A percentile compares a stretch with the other conserved stretches of the same genome.
These are phyloP conservation scores for Pyrrhosoma nymphula DNA, from an alignment of 2,888 invertebrate species.

Conservation along the genomic window DNA sequence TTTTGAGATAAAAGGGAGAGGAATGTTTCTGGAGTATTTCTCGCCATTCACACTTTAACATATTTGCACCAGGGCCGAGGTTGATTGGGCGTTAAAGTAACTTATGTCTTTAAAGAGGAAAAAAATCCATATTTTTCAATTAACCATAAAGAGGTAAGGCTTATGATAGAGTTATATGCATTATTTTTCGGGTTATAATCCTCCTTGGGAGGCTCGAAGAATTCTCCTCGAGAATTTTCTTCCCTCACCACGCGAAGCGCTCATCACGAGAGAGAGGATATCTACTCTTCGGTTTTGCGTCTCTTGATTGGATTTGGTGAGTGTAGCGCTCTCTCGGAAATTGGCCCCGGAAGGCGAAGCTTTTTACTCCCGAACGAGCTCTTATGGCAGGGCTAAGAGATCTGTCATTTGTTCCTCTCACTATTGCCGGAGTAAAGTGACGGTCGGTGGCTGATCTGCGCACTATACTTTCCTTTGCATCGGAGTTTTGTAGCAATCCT, in stretches of 20 bases:
- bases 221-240: neutral
- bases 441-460: too few species aligned
- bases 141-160: neutral
- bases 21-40: too few species aligned
- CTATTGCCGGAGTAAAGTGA: too few species aligned
- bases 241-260: neutral
- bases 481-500: too few species aligned
- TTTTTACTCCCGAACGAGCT: neutral
- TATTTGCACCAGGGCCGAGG: neutral
- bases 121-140: neutral
- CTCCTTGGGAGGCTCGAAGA: neutral
- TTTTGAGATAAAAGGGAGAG: too few species aligned
- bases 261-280: neutral
- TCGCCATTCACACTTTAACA: too few species aligned
- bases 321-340: neutral
- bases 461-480: too few species aligned
- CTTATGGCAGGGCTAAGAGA: too few species aligned
- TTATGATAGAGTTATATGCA: neutral
- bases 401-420: too few species aligned
- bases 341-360: neutral
- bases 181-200: neutral
- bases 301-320: constrained; percentile 16
- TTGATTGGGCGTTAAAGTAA: neutral
- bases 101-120: neutral
- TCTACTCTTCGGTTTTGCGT: neutral